phyloP scores from a whole-genome alignment of 1,140 invertebrate species.

The Octopus bimaculoides region DNA sequence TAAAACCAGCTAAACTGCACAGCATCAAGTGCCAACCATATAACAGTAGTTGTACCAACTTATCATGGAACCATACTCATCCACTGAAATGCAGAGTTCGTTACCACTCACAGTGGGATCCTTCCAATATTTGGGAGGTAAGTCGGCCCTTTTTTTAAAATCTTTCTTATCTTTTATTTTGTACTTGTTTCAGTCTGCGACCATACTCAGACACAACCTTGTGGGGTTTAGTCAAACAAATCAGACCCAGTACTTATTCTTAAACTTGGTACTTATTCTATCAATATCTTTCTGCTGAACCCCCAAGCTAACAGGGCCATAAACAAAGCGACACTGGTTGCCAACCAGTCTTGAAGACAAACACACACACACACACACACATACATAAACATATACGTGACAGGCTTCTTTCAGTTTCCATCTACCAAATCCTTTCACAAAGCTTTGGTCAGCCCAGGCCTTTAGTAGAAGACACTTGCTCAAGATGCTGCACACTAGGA shows the following conservation, averaged over 20 bases:
- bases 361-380: neutral
- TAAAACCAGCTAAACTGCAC: conserved; percentile 23
- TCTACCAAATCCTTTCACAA: too few relatives aligned
- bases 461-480: too few relatives aligned
- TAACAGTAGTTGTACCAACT: conserved; percentile 24
- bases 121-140: neutral
- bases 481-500: too few relatives aligned
- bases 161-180: too few relatives aligned
- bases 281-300: too few relatives aligned
- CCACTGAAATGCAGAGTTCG: conserved; percentile 17
- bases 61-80: conserved; percentile 20
- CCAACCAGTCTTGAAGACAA: neutral
- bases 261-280: too few relatives aligned
- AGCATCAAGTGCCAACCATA: conserved; percentile 14
- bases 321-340: neutral
- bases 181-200: too few relatives aligned
- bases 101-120: conserved; percentile 20
- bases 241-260: too few relatives aligned
- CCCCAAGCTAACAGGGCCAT: neutral
- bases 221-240: too few relatives aligned
- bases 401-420: too few relatives aligned
- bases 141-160: neutral
- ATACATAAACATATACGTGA: neutral
- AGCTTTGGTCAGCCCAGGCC: too few relatives aligned
- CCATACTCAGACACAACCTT: too few relatives aligned